Evolutionary conservation across 2,797 vertebrate genomes (phyloP).

Genomic region (Caiman crocodilus): DNA sequence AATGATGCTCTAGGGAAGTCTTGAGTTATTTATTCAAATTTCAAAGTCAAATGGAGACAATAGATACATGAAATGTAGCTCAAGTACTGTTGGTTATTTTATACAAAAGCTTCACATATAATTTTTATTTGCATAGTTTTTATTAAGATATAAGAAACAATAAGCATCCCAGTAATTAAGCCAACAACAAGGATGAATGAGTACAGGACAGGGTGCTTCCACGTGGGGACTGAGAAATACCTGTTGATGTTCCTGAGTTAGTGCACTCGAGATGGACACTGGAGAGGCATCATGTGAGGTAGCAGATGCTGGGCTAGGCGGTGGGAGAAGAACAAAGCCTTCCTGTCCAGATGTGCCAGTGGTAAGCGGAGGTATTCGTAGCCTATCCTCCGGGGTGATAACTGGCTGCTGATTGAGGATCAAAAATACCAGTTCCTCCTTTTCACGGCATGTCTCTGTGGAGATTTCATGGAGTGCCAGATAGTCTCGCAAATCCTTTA

Average conservation of each 20-base stretch:
- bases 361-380: slow-evolving; percentile 44
- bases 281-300: slow-evolving; percentile 65
- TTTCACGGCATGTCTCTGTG: slow-evolving; percentile 93
- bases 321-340: slow-evolving; percentile 67
- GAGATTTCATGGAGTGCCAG: slow-evolving; percentile 91
- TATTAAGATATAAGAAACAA: background rate
- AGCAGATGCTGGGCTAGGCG: slow-evolving; percentile 48
- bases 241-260: slow-evolving; percentile 83
- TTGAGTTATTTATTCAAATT: background rate
- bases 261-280: slow-evolving; percentile 45
- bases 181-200: background rate
- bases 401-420: slow-evolving; percentile 89
- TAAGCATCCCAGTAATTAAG: background rate
- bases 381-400: slow-evolving; percentile 70
- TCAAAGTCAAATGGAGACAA: background rate
- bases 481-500: slow-evolving; percentile 96
- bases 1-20: background rate
- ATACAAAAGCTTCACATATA: background rate
- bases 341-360: slow-evolving; percentile 69
- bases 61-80: background rate
- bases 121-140: background rate
- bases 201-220: background rate
- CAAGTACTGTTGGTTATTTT: background rate
- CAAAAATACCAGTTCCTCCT: slow-evolving; percentile 95
- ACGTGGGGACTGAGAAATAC: slow-evolving; percentile 71